Evolutionary conservation across 1,140 invertebrate genomes (phyloP).

Genomic region (Drosophila suzukii): DNA sequence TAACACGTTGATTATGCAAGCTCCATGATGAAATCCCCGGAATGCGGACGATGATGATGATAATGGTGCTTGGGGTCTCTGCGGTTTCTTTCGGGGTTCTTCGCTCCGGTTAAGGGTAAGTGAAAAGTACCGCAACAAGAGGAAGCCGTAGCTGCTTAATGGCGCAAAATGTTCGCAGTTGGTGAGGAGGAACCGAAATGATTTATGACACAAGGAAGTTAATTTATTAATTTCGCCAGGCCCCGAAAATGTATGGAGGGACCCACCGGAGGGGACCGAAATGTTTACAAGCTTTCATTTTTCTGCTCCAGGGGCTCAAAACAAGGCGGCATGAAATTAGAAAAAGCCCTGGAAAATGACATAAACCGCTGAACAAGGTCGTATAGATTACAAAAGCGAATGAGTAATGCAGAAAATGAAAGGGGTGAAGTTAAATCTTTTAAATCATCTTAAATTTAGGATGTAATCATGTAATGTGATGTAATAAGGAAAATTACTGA

Average conservation of each 20-base stretch:
- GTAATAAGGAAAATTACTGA: no score
- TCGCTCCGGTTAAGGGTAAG: conserved; percentile 70
- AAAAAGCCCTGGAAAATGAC: conserved; percentile 13
- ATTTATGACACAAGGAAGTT: conserved; percentile 82
- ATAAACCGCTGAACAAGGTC: conserved; percentile 63
- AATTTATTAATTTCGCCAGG: conserved; percentile 80
- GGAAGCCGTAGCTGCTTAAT: conserved; percentile 67
- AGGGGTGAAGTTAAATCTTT: no score
- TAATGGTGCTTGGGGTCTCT: conserved; percentile 52
- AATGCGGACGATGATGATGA: conserved; percentile 59
- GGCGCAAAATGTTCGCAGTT: conserved; percentile 81
- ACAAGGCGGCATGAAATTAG: conserved; percentile 39
- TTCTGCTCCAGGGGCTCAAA: conserved; percentile 33
- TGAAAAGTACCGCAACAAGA: conserved; percentile 77
- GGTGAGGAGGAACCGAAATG: conserved; percentile 70
- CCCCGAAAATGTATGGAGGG: conserved; percentile 24
- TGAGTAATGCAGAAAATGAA: conserved; percentile 9
- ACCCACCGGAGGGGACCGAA: conserved; percentile 27
- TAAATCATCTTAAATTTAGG: no score
- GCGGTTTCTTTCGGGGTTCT: conserved; percentile 46
- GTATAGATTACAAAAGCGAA: conserved; percentile 38
- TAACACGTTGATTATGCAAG: conserved; percentile 74
- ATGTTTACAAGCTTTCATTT: conserved; percentile 64
- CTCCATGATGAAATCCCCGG: conserved; percentile 54
- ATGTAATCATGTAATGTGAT: no score